Percentiles rank a stretch among this genome's conserved stretches.
These are phyloP conservation scores for Euzetes globulus DNA, from an alignment of 2,888 invertebrate species.

Conservation along the genomic window DNA sequence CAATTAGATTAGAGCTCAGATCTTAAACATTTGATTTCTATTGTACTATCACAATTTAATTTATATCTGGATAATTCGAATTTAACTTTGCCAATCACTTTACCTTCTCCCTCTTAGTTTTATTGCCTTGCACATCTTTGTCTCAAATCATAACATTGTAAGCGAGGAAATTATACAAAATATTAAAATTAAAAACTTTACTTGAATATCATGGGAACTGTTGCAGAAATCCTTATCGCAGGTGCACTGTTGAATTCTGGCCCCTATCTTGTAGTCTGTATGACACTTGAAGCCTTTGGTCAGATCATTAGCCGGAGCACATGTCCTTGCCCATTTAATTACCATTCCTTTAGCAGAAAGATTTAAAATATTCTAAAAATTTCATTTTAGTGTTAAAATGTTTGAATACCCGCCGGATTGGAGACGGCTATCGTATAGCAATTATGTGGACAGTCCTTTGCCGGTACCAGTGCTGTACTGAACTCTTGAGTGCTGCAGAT, in stretches of 20 bases:
- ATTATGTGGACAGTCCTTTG: slow-evolving; percentile 32
- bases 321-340: slow-evolving; percentile 30
- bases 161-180: background rate
- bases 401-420: slow-evolving; percentile 32
- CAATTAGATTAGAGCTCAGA: too few species aligned
- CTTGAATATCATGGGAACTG: background rate
- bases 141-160: too few species aligned
- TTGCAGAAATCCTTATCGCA: slow-evolving; percentile 35
- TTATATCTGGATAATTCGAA: too few species aligned
- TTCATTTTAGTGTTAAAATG: background rate
- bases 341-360: too few species aligned
- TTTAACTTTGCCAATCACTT: too few species aligned
- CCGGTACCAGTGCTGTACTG: slow-evolving; percentile 23
- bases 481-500: slow-evolving; percentile 34
- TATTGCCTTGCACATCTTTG: too few species aligned
- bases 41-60: too few species aligned
- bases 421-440: slow-evolving; percentile 28
- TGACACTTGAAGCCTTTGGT: slow-evolving; percentile 31
- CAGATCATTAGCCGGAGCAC: slow-evolving; percentile 30
- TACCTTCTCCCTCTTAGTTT: too few species aligned
- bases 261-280: slow-evolving; percentile 33
- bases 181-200: background rate
- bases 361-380: too few species aligned
- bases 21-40: too few species aligned
- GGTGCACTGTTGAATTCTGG: slow-evolving; percentile 35